Percentiles rank a stretch among this genome's conserved stretches.
phyloP scores from a whole-genome alignment of 2,113 vertebrate species.

The Hemibagrus wyckioides region DNA sequence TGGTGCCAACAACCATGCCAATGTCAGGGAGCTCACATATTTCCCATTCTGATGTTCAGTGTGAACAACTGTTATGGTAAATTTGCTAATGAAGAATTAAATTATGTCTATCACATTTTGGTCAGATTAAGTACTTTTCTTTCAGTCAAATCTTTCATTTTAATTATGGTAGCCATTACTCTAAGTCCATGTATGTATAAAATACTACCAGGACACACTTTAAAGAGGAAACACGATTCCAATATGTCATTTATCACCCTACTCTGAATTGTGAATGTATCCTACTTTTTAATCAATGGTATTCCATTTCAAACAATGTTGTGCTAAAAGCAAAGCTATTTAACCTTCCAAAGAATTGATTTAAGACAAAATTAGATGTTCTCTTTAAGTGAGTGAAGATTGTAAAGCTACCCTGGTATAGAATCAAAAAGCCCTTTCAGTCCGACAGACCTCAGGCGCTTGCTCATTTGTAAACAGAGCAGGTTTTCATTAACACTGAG shows the following conservation, averaged over 20 bases:
- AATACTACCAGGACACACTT: neutral
- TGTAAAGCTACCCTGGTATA: neutral
- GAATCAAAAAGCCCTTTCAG: neutral
- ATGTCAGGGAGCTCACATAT: neutral
- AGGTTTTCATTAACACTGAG: slow-evolving; percentile 35
- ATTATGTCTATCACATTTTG: neutral
- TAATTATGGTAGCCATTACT: neutral
- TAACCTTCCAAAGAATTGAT: neutral
- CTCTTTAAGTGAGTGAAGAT: neutral
- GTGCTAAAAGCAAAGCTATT: neutral
- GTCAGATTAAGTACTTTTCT: neutral
- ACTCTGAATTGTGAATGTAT: neutral
- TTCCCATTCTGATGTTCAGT: too few relatives aligned
- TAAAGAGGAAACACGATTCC: neutral
- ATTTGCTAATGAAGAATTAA: neutral
- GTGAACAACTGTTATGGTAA: too few relatives aligned
- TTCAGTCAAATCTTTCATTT: neutral
- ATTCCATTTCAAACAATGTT: neutral
- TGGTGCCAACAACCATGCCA: neutral
- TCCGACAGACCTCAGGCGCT: neutral
- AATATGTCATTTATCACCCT: neutral
- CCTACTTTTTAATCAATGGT: neutral
- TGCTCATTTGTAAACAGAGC: slow-evolving; percentile 19
- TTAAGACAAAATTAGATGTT: neutral
- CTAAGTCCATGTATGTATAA: neutral